Percentiles rank a stretch among this genome's conserved stretches.
phyloP scores from a whole-genome alignment of 2,797 vertebrate genomes.

The Notolepis coatsorum region DNA sequence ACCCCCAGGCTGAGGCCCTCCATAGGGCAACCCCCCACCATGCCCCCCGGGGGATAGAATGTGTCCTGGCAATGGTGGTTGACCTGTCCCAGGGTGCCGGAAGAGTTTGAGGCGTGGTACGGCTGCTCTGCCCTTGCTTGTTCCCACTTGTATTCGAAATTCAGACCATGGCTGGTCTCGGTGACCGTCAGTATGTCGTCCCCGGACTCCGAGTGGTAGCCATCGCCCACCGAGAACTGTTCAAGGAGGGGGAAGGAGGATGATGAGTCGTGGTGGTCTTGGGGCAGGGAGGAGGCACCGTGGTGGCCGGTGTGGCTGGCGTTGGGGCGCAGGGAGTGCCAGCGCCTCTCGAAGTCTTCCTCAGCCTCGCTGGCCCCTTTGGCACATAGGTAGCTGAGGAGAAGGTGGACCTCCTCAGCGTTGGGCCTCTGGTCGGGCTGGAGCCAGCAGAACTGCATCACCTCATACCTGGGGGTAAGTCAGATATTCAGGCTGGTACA shows the following conservation, averaged over 20 bases:
- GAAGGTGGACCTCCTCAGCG: conserved; percentile 93
- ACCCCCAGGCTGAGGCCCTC: conserved; percentile 80
- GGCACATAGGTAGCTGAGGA: conserved; percentile 94
- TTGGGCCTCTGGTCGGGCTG: conserved; percentile 95
- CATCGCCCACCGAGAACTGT: conserved; percentile 86
- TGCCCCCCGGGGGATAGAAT: conserved; percentile 84
- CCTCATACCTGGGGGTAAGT: conserved; percentile 90
- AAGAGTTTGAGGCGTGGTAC: conserved; percentile 72
- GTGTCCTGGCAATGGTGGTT: conserved; percentile 84
- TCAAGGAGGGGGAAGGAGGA: conserved; percentile 93
- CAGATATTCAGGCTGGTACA: too few relatives aligned
- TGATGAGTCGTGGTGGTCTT: conserved; percentile 68
- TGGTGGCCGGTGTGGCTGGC: conserved; percentile 59
- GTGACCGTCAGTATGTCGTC: conserved; percentile 96
- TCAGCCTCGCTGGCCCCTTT: conserved; percentile 91
- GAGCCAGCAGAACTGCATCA: conserved; percentile 99
- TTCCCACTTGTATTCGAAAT: conserved; percentile 98
- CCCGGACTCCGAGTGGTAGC: conserved; percentile 88
- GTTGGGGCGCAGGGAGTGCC: conserved; percentile 92
- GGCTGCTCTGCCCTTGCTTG: conserved; percentile 84
- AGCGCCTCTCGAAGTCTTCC: conserved; percentile 95
- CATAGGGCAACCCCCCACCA: conserved; percentile 75
- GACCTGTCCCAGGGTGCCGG: conserved; percentile 76
- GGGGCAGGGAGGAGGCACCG: conserved; percentile 16
- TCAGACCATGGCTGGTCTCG: conserved; percentile 94